These are phyloP conservation scores for Elegia similella DNA, from an alignment of 2,888 invertebrate species.

Conservation along the genomic window DNA sequence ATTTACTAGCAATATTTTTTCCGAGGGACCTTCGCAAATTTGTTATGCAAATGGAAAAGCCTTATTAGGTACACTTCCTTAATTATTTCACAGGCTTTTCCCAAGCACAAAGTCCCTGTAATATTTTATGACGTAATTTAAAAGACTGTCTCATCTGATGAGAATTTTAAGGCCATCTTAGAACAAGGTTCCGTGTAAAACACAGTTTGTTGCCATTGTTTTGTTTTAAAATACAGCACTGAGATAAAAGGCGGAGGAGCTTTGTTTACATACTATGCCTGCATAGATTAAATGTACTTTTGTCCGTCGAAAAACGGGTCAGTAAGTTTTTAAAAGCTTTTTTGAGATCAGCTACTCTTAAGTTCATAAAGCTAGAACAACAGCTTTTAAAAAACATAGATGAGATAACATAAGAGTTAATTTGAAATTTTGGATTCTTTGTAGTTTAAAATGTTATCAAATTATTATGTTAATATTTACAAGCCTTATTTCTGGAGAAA, in stretches of 20 bases:
- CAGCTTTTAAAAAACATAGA: too few species aligned
- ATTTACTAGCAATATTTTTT: constrained; percentile 59
- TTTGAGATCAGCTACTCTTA: too few species aligned
- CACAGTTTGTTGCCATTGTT: constrained; percentile 32
- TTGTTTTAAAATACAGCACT: constrained; percentile 12
- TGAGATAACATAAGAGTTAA: too few species aligned
- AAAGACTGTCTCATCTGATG: constrained; percentile 56
- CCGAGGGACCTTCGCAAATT: constrained; percentile 53
- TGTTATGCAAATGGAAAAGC: constrained; percentile 69
- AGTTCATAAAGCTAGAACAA: too few species aligned
- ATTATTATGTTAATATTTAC: too few species aligned
- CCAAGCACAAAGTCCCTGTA: constrained; percentile 56
- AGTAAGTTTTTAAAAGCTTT: too few species aligned
- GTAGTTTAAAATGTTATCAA: too few species aligned
- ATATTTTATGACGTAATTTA: constrained; percentile 71
- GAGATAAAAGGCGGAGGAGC: neutral
- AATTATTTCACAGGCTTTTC: constrained; percentile 68
- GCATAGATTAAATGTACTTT: too few species aligned
- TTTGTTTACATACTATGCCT: too few species aligned
- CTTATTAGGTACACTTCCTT: constrained; percentile 67
- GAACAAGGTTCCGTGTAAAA: constrained; percentile 32
- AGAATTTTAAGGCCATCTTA: constrained; percentile 48
- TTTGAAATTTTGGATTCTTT: too few species aligned
- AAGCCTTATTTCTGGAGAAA: too few species aligned
- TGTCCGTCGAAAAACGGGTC: too few species aligned